These are phyloP conservation scores for Hippocampus guttulatus DNA, from an alignment of 2,113 vertebrate species.

Conservation along the genomic window DNA sequence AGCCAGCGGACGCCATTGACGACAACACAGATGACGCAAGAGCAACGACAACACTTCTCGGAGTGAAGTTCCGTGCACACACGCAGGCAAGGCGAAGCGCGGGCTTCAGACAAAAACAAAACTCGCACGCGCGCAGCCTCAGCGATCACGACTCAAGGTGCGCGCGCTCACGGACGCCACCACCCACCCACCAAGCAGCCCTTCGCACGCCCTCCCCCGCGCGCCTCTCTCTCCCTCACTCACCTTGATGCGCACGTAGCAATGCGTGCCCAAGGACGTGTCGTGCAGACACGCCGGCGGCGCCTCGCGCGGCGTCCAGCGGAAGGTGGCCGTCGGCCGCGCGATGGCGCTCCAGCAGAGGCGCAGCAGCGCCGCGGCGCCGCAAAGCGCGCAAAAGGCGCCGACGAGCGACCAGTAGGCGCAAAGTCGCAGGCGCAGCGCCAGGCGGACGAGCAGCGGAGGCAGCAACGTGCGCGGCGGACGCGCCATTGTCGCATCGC, in stretches of 20 bases:
- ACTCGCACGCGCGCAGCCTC: not conserved
- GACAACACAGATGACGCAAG: not conserved
- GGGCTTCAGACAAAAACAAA: not conserved
- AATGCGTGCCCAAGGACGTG: slow-evolving; percentile 93
- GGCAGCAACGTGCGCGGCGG: slow-evolving; percentile 71
- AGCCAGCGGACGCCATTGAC: not conserved
- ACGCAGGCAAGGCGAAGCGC: no score
- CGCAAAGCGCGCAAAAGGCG: slow-evolving; percentile 82
- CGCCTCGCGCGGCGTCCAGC: slow-evolving; percentile 78
- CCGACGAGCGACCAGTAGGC: slow-evolving; percentile 87
- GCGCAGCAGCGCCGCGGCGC: slow-evolving; percentile 80
- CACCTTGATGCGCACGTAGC: slow-evolving; percentile 93
- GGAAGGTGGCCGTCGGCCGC: slow-evolving; percentile 82
- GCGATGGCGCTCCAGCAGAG: slow-evolving; percentile 87
- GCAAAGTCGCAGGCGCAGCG: slow-evolving; percentile 70
- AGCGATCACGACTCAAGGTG: not conserved
- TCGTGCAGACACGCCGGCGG: slow-evolving; percentile 88
- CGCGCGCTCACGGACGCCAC: not conserved
- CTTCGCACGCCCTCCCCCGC: not conserved
- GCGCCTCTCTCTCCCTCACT: slow-evolving; percentile 6
- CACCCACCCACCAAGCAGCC: not conserved
- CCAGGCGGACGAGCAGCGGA: slow-evolving; percentile 68
- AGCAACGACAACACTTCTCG: not conserved
- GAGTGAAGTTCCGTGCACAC: not conserved
- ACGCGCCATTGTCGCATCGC: slow-evolving; percentile 82